These are phyloP conservation scores for Manduca sexta DNA, from an alignment of 1,140 invertebrate genomes.

Conservation along the genomic window DNA sequence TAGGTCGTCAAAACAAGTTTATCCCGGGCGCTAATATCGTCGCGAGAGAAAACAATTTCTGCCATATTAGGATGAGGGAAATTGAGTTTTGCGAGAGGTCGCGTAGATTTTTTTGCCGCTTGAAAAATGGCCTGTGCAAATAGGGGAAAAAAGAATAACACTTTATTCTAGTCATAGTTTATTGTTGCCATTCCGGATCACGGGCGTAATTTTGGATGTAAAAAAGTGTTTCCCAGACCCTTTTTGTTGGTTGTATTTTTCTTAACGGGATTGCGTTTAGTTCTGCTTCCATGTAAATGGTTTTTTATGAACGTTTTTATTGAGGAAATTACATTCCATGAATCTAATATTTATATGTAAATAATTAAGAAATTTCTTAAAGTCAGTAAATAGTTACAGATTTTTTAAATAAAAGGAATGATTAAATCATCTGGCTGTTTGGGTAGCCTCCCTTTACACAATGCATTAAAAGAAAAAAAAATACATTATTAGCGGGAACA, in stretches of 20 bases:
- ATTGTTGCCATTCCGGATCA: slow-evolving; percentile 1
- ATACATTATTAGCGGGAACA: no score
- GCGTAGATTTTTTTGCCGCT: slow-evolving; percentile 3
- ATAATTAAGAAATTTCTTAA: no score
- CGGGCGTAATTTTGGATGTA: background rate
- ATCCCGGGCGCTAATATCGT: slow-evolving; percentile 4
- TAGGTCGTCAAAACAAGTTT: background rate
- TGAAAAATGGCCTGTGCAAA: slow-evolving; percentile 7
- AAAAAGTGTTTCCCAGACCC: slow-evolving; percentile 1
- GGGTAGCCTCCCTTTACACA: no score
- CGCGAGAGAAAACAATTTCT: slow-evolving; percentile 7
- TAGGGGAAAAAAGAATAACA: slow-evolving; percentile 3
- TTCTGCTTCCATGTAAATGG: no score
- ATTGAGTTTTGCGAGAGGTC: slow-evolving; percentile 4
- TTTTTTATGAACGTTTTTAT: no score
- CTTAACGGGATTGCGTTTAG: background rate
- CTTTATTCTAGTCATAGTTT: slow-evolving; percentile 8
- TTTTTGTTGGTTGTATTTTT: background rate
- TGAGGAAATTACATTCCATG: no score
- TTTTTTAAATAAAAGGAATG: no score
- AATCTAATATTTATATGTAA: no score
- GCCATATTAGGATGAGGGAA: slow-evolving; percentile 2
- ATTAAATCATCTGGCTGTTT: no score
- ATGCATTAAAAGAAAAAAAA: no score
- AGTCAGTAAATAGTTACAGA: no score